Base-by-base conservation (phyloP, 1,140 invertebrate genomes). In the Macrocentrus cingulum region DNA sequence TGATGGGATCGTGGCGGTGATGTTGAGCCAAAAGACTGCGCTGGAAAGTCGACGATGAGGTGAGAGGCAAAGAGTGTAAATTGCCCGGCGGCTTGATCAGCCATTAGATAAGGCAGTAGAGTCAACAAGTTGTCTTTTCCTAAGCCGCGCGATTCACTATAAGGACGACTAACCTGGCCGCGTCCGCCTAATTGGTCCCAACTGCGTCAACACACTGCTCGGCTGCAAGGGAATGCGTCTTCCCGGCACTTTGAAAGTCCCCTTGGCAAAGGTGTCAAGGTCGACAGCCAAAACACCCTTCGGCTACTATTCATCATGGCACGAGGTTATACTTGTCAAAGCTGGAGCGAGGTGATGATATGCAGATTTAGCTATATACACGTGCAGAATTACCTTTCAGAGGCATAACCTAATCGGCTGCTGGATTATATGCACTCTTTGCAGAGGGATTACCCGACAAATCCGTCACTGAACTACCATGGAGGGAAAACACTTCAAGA, bases 91-190 rank as follows among this genome's bases (percentile, higher is more conserved):
- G 53, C 32, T 42, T 22, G 58, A 48, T 41, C 25, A 61, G 20
- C 54, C 41, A 61, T 57, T 48, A 61, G 60, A 61, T 61, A 61
- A 61, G 59, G 41, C 45, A 20, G 22, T 18, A 54, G 29, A 62
- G 56, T 59, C 60, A 62, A 58, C 60, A 62, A 61, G 60, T 54
- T 61, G 60, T 62, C 49, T 32, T 46, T 60, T 60, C 44, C 1
- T 2, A 11, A 42, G 29, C 44, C 18, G 25, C n/a, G 9, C 15
- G 42, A 18, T 29, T 29, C 25, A 29, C 25, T n/a, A n/a, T n/a
- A n/a, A n/a, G n/a, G n/a, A n/a, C n/a, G n/a, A n/a, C n/a, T n/a
- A n/a, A n/a, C n/a, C n/a, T n/a, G n/a, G n/a, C n/a, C n/a, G n/a
- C n/a, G n/a, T n/a, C n/a, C n/a, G n/a, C n/a, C 29, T 34, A 11